These are phyloP conservation scores for Serranochromis macrocephalus DNA, from an alignment of 2,113 vertebrate genomes.

Conservation along the genomic window DNA sequence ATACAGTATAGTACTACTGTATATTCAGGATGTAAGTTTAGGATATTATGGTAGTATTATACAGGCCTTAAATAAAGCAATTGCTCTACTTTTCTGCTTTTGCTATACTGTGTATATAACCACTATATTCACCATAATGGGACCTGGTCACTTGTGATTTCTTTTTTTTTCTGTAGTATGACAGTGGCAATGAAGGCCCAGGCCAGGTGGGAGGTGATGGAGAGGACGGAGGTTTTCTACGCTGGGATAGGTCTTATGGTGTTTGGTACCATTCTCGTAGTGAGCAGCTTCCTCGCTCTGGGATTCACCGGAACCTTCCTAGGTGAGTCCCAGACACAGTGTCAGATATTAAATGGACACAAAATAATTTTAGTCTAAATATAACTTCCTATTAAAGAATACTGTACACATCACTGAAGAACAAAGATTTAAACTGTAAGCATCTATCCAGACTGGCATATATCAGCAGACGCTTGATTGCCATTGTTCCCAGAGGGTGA, in stretches of 20 bases:
- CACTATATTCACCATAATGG: neutral
- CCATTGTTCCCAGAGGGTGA: rapidly evolving
- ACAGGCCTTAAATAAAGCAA: neutral
- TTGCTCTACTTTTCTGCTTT: neutral
- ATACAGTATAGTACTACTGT: neutral
- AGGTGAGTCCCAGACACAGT: slow-evolving; percentile 71
- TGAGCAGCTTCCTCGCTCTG: slow-evolving; percentile 86
- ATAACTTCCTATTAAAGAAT: neutral
- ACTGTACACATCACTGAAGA: neutral
- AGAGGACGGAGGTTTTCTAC: slow-evolving; percentile 62
- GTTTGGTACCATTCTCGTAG: slow-evolving; percentile 77
- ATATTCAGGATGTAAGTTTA: neutral
- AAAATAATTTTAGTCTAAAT: neutral
- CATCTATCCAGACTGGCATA: neutral
- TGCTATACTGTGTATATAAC: neutral
- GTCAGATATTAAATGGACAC: neutral
- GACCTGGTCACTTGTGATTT: neutral
- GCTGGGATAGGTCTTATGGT: slow-evolving; percentile 66
- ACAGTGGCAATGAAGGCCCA: slow-evolving; percentile 82
- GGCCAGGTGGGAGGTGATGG: slow-evolving; percentile 74
- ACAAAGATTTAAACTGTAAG: neutral
- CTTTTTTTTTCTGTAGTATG: slow-evolving; percentile 68
- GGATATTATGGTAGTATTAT: neutral
- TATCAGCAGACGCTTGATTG: neutral
- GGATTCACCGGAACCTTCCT: slow-evolving; percentile 91